Evolutionary conservation across 2,113 vertebrate species (phyloP).

Genomic region (Charadrius vociferus): DNA sequence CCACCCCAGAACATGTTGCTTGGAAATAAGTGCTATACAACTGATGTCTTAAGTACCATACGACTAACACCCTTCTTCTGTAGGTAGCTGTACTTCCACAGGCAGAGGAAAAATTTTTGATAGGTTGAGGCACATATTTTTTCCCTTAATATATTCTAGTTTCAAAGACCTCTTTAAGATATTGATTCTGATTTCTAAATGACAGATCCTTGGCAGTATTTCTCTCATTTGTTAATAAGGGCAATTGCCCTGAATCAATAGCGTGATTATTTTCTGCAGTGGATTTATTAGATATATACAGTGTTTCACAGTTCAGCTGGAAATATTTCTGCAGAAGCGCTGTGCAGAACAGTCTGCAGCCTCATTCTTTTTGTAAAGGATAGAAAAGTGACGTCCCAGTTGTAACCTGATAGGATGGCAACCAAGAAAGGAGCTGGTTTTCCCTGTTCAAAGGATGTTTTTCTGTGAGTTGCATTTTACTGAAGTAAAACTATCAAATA

Average conservation of each 20-base stretch:
- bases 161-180: conserved; percentile 9
- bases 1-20: background rate
- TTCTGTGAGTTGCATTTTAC: background rate
- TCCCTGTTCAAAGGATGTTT: background rate
- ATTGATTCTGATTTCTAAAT: conserved; percentile 2
- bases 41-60: background rate
- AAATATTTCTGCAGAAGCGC: background rate
- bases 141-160: background rate
- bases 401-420: background rate
- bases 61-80: background rate
- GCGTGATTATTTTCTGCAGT: background rate
- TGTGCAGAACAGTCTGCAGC: background rate
- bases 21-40: background rate
- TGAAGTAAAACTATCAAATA: background rate
- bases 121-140: background rate
- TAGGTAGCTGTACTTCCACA: background rate
- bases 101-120: background rate
- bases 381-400: background rate
- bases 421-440: background rate
- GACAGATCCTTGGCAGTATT: background rate
- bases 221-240: background rate
- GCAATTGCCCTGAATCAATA: background rate
- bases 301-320: background rate
- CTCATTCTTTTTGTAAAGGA: background rate
- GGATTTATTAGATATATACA: background rate